Percentiles rank a stretch among this genome's conserved stretches.
phyloP scores from a whole-genome alignment of 23 tunicate species.

The Trididemnum nubilum region DNA sequence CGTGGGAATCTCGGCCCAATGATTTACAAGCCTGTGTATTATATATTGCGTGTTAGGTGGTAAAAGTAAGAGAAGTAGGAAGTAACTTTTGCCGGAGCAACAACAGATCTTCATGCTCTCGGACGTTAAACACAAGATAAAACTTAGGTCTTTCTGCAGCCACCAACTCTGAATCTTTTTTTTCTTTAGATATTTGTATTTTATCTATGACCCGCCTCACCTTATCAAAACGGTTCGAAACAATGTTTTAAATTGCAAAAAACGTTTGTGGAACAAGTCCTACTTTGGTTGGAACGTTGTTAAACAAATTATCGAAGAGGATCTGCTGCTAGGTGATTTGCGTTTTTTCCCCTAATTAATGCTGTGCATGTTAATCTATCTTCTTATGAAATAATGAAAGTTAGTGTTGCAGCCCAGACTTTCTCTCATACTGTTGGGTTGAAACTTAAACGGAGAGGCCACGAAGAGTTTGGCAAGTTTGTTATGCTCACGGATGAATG shows the following conservation, averaged over 20 bases:
- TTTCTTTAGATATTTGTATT: conserved; percentile 5
- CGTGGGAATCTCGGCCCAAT: too few relatives aligned
- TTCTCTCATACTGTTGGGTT: conserved; percentile 3
- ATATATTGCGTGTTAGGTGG: neutral
- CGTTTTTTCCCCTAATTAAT: conserved; percentile 6
- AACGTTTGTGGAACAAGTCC: conserved; percentile 6
- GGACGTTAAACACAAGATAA: neutral
- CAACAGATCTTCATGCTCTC: neutral
- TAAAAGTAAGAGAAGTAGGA: neutral
- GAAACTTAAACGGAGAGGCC: neutral
- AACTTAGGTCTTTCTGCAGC: neutral
- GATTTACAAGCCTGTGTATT: neutral
- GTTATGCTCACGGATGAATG: neutral
- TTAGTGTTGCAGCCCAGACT: conserved; percentile 2
- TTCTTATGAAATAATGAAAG: neutral
- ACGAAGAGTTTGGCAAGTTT: neutral
- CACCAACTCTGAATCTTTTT: neutral
- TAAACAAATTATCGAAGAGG: neutral
- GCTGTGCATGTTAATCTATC: neutral
- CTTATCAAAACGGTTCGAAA: neutral
- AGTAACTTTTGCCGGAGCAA: neutral
- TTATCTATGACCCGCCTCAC: neutral
- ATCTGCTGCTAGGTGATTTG: neutral
- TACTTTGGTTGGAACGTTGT: neutral
- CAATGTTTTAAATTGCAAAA: conserved; percentile 7